phyloP scores from a whole-genome alignment of 2,888 invertebrate species.

The Gandaritis pyraliata region DNA sequence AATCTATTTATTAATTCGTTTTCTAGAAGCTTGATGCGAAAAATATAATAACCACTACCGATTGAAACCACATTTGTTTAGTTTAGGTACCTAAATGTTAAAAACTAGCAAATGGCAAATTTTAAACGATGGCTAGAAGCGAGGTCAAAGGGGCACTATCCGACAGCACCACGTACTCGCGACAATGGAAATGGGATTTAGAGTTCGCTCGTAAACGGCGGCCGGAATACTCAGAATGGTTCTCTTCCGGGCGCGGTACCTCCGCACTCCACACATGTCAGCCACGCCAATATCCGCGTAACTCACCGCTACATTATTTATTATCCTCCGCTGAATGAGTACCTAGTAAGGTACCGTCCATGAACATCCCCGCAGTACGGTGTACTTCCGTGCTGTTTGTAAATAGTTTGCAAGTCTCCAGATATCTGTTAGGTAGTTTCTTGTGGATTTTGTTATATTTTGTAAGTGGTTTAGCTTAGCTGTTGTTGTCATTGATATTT shows the following conservation, averaged over 20 bases:
- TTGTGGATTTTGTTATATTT: too few species aligned
- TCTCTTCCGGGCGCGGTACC: constrained; percentile 56
- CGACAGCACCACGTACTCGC: constrained; percentile 47
- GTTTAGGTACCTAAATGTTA: too few species aligned
- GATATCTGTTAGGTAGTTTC: too few species aligned
- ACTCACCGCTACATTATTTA: constrained; percentile 35
- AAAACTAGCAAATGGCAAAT: constrained; percentile 24
- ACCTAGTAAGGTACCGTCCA: constrained; percentile 10
- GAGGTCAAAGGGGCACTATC: constrained; percentile 49
- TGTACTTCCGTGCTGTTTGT: constrained; percentile 1
- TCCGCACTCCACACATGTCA: constrained; percentile 32
- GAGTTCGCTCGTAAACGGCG: constrained; percentile 61
- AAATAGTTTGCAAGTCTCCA: too few species aligned
- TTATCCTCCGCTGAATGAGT: constrained; percentile 28
- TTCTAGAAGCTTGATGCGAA: background rate
- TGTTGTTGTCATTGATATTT: too few species aligned
- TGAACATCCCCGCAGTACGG: constrained; percentile 17
- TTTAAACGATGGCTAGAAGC: constrained; percentile 30
- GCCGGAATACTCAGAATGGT: constrained; percentile 65
- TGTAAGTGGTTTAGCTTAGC: too few species aligned
- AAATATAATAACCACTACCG: background rate
- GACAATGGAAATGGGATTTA: constrained; percentile 61
- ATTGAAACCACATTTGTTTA: background rate
- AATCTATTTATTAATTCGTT: background rate
- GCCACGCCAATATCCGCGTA: constrained; percentile 35